Conservation (phyloP, 2,888 invertebrate species). For the Steinernema carpocapsae region DNA sequence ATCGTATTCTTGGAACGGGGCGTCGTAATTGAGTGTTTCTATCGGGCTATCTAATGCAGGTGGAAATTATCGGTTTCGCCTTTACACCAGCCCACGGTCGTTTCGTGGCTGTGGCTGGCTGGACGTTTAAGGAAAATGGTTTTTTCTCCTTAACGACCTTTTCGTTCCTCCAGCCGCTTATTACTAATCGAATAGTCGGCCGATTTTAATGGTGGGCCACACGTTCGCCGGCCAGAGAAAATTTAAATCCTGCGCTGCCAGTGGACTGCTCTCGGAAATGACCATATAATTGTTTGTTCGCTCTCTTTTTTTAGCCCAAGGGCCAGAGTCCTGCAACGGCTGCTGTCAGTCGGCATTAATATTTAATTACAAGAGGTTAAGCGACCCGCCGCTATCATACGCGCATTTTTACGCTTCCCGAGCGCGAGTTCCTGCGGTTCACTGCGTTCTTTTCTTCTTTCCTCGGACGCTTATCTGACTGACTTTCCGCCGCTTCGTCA, state of each 20-base stretch:
- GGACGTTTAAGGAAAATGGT: background rate
- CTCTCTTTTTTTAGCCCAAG: slow-evolving; percentile 16
- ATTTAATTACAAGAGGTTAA: slow-evolving; percentile 25
- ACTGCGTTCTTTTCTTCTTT: too few species aligned
- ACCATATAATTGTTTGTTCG: slow-evolving; percentile 33
- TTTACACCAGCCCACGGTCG: background rate
- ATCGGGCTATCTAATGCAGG: background rate
- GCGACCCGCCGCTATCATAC: slow-evolving; percentile 2
- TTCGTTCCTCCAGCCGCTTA: slow-evolving; percentile 23
- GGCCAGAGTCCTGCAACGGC: background rate
- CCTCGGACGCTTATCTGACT: background rate
- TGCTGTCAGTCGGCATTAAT: slow-evolving; percentile 32
- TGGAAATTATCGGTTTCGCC: slow-evolving; percentile 21
- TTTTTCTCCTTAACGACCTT: slow-evolving; percentile 26
- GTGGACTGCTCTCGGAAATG: slow-evolving; percentile 19
- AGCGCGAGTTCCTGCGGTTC: too few species aligned
- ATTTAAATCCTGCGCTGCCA: background rate
- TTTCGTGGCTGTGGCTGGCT: background rate
- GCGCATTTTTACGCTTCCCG: background rate
- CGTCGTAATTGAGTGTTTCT: background rate
- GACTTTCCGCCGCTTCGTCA: background rate
- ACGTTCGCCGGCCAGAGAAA: background rate
- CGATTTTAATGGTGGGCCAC: slow-evolving; percentile 30
- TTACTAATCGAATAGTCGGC: slow-evolving; percentile 30
- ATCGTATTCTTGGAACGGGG: background rate